These are phyloP conservation scores for Acyrthosiphon pisum DNA, from an alignment of 1,140 invertebrate genomes.

Conservation along the genomic window DNA sequence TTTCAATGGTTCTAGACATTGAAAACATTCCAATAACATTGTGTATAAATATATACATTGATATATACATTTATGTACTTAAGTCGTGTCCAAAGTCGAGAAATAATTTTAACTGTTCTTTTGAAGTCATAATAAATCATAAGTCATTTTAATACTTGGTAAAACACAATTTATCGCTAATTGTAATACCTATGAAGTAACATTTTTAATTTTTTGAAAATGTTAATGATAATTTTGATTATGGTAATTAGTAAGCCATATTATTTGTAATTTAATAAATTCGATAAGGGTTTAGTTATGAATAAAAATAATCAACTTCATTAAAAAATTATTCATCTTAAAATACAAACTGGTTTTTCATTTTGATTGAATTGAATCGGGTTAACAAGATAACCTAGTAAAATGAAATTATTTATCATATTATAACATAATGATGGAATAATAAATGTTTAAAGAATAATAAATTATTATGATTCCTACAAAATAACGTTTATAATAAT, in stretches of 20 bases:
- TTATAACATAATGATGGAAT: too few relatives aligned
- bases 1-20: constrained; percentile 41
- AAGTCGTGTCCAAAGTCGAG: background rate
- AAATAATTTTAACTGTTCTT: background rate
- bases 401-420: too few relatives aligned
- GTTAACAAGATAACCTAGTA: too few relatives aligned
- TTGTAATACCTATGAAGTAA: background rate
- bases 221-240: background rate
- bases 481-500: too few relatives aligned
- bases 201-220: background rate
- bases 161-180: background rate
- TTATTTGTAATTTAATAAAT: too few relatives aligned
- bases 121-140: background rate
- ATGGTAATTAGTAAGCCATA: too few relatives aligned
- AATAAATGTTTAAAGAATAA: too few relatives aligned
- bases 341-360: background rate
- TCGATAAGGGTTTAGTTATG: background rate
- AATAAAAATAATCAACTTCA: background rate
- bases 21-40: constrained; percentile 17
- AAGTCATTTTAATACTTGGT: background rate
- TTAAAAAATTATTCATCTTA: background rate
- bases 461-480: too few relatives aligned
- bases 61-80: background rate
- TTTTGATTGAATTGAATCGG: too few relatives aligned
- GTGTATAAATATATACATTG: too few relatives aligned